Conservation (phyloP, 1,140 invertebrate species). For the Cheumatopsyche charites region DNA sequence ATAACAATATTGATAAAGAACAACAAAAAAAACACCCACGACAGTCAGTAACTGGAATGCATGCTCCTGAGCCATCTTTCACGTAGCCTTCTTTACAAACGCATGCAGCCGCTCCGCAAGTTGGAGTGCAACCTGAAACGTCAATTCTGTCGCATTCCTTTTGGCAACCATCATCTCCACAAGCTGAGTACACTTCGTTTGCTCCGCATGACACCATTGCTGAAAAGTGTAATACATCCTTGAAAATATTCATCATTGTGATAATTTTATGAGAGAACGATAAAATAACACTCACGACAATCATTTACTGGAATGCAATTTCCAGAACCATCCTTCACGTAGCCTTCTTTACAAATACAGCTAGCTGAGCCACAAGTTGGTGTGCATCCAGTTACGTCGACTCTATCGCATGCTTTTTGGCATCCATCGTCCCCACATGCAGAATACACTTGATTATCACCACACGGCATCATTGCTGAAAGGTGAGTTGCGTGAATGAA, state of each 20-base stretch:
- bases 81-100: neutral
- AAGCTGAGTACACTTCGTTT: neutral
- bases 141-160: neutral
- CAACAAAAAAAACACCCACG: neutral
- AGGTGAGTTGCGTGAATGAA: neutral
- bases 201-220: too few species aligned
- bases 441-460: neutral
- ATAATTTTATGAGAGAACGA: too few species aligned
- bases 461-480: neutral
- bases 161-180: slow-evolving; percentile 8
- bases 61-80: neutral
- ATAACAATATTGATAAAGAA: neutral
- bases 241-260: too few species aligned
- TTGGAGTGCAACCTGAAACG: neutral
- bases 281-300: neutral
- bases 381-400: neutral
- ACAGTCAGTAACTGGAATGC: neutral
- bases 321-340: neutral
- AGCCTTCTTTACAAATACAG: neutral
- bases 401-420: neutral
- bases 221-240: neutral
- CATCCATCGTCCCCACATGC: slow-evolving; percentile 1
- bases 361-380: neutral
- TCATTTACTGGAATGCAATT: neutral
- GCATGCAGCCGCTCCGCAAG: neutral